Evolutionary conservation across 2,113 vertebrate species (phyloP).

Genomic region (Gallinago paraguaiae): DNA sequence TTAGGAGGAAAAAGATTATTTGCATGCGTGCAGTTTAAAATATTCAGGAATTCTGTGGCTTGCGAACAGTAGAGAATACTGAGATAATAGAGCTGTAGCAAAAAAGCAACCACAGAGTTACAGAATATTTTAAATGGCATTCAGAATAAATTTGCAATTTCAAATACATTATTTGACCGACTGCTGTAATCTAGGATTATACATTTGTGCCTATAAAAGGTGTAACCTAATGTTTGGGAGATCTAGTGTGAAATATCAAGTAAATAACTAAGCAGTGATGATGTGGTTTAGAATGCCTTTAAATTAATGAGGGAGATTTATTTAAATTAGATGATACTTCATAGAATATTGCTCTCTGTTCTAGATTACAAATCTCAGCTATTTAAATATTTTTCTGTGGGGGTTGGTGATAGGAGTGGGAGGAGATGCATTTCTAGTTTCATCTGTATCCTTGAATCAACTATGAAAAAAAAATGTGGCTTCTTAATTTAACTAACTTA

Average conservation of each 20-base stretch:
- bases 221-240: background rate
- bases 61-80: background rate
- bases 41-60: slow-evolving; percentile 1
- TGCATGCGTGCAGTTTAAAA: background rate
- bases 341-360: slow-evolving; percentile 11
- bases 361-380: slow-evolving; percentile 43
- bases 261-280: background rate
- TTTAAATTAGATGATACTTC: slow-evolving; percentile 32
- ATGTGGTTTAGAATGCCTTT: background rate
- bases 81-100: background rate
- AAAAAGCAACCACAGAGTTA: background rate
- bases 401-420: slow-evolving; percentile 21
- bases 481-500: slow-evolving; percentile 29
- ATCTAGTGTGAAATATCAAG: background rate
- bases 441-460: slow-evolving; percentile 56
- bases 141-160: background rate
- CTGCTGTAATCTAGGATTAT: background rate
- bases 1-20: background rate
- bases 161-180: background rate
- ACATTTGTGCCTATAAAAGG: background rate
- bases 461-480: background rate
- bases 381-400: slow-evolving; percentile 44
- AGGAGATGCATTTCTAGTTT: slow-evolving; percentile 48
- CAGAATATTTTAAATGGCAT: background rate
- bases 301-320: background rate